Evolutionary conservation across 2,113 vertebrate species (phyloP), one percentile per base, ranked within the genome.

Genomic region (Gobiocypris rarus): DNA sequence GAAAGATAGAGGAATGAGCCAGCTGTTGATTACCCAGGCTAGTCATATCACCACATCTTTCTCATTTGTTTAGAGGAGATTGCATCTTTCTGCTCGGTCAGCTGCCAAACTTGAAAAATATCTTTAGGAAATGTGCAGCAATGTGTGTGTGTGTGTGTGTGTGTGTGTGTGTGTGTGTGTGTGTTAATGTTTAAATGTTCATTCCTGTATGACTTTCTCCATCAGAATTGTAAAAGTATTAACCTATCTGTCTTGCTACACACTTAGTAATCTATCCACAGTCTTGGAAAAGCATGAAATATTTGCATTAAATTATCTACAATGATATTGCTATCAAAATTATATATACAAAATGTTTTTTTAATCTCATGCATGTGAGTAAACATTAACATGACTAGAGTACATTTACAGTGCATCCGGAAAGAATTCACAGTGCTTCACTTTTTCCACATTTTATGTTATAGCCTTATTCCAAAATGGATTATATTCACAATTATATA

Each of bases 61-160:
- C 71, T 75, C 83, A 89, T 87, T 84, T 79, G 77, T 87, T 86
- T 84, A 74, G 54, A 67, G 43, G 43, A 87, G 87, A 86, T 91
- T 85, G 73, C 79, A 88, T 88, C 85, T 74, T 88, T 83, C 82
- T 89, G 82, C 85, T 86, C 71, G n/a, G 77, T 88, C 75, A 87
- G 75, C 85, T 88, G 86, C 54, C 87, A 90, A 75, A 73, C 26
- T 82, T 89, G 84, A 89, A 83, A 82, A 89, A 89, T 87, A 87
- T 74, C 52, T 86, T 81, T 69, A 76, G 58, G 56, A 75, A 78
- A 67, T 77, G 75, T 56, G 48, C 10, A 78, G 28, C 43, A 76
- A 52, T 58, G 61, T 58, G 34, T 17, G 17, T 84, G 26, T 50
- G 61, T 63, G n/a, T 26, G 15, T 52, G 50, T 50, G 48, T 50